Base-by-base conservation (phyloP, 1,140 invertebrate species). In the Zaprionus taronus region DNA sequence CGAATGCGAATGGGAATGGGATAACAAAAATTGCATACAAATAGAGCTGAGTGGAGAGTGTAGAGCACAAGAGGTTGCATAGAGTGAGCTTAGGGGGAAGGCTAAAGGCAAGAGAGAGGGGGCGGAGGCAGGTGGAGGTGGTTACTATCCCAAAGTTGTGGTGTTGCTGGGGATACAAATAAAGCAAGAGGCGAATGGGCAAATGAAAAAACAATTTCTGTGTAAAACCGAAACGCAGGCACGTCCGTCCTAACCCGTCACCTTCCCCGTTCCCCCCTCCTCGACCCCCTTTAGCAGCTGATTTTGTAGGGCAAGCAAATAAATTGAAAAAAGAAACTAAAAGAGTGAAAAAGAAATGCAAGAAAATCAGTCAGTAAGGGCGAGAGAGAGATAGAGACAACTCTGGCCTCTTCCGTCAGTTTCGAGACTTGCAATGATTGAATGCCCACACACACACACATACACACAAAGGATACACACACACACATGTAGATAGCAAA, bases 251-350 rank as follows among this genome's bases (percentile, higher is more conserved):
- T 51, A 47, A 17, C 41, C 41, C n/a, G 31, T 0, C n/a, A 17
- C 2, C n/a, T n/a, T n/a, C n/a, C n/a, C 15, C 49, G 1, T 20
- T 1, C 60, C n/a, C n/a, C 20, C 1, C n/a, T 22, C 5, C 12
- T 11, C 51, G 11, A 6, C 9, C 11, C 11, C 49, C 34, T 47
- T 17, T 17, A 6, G n/a, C 41, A 47, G 12, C 26, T 82, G 83
- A 86, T 80, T 86, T 83, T 89, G 68, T 87, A 70, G 69, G 79
- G 81, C 84, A 89, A 90, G 84, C 79, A 89, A 89, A 87, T 89
- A 87, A 89, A 87, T 87, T 87, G 72, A 70, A 78, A 83, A 75
- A 70, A 75, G 71, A 71, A 34, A 34, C 31, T 34, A 57, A 64
- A 53, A 58, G 22, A 26, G 24, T 56, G n/a, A 44, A 38, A 68